Conservation (phyloP, 2,797 vertebrate genomes). For the Saguinus oedipus region DNA sequence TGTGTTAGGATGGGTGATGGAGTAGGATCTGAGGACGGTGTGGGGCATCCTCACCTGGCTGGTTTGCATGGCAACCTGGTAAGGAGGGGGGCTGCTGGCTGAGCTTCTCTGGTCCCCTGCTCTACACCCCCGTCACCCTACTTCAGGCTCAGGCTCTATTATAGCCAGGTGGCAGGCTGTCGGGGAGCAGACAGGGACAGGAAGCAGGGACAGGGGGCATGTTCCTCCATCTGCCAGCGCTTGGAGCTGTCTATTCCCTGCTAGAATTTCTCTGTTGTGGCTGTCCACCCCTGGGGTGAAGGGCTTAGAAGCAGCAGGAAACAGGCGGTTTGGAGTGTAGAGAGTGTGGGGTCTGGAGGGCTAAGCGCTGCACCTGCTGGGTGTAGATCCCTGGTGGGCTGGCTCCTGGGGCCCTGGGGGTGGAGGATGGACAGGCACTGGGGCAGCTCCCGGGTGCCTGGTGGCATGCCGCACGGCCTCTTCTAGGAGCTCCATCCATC, state of each 20-base stretch:
- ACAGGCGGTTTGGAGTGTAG: background rate
- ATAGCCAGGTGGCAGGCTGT: background rate
- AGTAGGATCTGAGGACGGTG: background rate
- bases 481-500: slow-evolving; percentile 86
- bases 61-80: background rate
- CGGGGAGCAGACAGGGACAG: background rate
- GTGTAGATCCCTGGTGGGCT: background rate
- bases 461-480: slow-evolving; percentile 79
- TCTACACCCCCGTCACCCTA: too few relatives aligned
- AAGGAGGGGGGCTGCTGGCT: background rate
- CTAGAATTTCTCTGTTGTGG: background rate
- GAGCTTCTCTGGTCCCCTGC: background rate
- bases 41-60: background rate
- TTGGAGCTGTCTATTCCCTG: background rate
- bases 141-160: background rate
- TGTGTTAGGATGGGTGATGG: background rate
- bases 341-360: background rate
- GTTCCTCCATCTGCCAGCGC: background rate
- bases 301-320: background rate
- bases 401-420: slow-evolving; percentile 65
- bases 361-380: slow-evolving; percentile 76
- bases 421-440: background rate
- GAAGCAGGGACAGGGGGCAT: background rate
- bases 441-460: slow-evolving; percentile 55
- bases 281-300: background rate